These are phyloP conservation scores for Manacus vitellinus DNA, from an alignment of 2,113 vertebrate genomes.

Conservation along the genomic window DNA sequence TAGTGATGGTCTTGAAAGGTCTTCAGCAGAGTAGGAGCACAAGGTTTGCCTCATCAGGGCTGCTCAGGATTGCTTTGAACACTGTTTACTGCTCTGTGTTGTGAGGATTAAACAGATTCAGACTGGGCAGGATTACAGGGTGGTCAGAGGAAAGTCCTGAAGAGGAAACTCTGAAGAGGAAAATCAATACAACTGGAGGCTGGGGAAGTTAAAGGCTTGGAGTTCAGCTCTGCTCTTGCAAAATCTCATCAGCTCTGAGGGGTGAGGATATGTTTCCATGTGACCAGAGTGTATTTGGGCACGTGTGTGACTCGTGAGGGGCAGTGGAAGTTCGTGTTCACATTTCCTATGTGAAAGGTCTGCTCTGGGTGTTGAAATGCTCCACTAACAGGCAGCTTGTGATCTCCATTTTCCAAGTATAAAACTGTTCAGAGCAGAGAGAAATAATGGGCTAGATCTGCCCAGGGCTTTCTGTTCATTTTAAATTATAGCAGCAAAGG, in stretches of 20 bases:
- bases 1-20: neutral
- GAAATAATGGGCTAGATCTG: neutral
- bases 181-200: neutral
- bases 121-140: too few species aligned
- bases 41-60: neutral
- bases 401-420: neutral
- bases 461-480: neutral
- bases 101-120: neutral
- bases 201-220: neutral
- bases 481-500: neutral
- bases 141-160: neutral
- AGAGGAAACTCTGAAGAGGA: neutral
- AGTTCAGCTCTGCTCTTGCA: neutral
- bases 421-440: neutral
- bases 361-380: neutral
- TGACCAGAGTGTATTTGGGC: neutral
- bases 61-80: neutral
- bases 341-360: neutral
- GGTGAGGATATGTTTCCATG: neutral
- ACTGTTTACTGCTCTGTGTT: fast-evolving
- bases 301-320: neutral
- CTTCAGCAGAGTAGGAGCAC: neutral
- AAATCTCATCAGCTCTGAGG: neutral
- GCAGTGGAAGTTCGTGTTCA: neutral
- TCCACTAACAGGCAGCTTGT: neutral